Conservation (phyloP, 2,113 vertebrate species). For the Proterorhinus semilunaris region DNA sequence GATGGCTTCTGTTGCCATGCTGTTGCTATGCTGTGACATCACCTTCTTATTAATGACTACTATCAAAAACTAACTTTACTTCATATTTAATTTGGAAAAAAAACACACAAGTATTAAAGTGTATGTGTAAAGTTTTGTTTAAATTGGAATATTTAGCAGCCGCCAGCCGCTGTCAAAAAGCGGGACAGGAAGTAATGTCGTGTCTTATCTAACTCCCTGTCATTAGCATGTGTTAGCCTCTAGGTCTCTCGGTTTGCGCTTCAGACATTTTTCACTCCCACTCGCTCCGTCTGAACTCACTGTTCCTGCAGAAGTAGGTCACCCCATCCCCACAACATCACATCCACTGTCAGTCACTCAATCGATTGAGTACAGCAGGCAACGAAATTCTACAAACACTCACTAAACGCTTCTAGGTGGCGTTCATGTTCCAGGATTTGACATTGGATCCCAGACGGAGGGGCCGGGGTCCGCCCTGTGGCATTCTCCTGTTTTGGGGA, state of each 20-base stretch:
- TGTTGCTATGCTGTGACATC: no score
- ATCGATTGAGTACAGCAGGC: not conserved
- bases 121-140: not conserved
- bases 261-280: slow-evolving; percentile 54
- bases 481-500: no score
- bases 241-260: slow-evolving; percentile 42
- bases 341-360: slow-evolving; percentile 13
- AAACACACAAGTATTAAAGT: no score
- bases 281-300: slow-evolving; percentile 39
- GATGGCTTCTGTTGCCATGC: no score
- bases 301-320: slow-evolving; percentile 69
- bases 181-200: slow-evolving; percentile 1
- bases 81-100: no score
- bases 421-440: no score
- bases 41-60: no score
- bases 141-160: not conserved
- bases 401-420: no score
- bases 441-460: no score
- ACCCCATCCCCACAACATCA: slow-evolving; percentile 13
- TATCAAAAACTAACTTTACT: no score
- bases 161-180: not conserved
- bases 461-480: no score
- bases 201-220: not conserved
- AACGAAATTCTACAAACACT: not conserved
- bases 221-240: slow-evolving; percentile 5